Evolutionary conservation across 2,797 vertebrate species (phyloP), one percentile per base, ranked within the genome.

Genomic region (Trachurus trachurus): DNA sequence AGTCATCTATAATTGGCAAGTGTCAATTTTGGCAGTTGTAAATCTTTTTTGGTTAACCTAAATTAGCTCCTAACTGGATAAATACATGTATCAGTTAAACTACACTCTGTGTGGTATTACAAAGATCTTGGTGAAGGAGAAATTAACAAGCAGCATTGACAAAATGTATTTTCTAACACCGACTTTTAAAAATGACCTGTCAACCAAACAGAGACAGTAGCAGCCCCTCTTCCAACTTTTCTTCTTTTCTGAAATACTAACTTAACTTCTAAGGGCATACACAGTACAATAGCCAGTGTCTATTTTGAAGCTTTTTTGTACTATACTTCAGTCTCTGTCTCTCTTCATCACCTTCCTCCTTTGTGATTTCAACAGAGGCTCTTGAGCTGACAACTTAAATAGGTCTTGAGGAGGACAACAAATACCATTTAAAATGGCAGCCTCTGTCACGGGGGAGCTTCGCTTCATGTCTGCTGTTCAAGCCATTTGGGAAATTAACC

Each of bases 401-500:
- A 49, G 78, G 50, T 84, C 74, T 84, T 74, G 67, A 81, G 66
- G 59, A 81, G 63, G 74, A 89, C 80, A 89, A 84, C 85, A 86
- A 78, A 85, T 61, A 74, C 57, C 29, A 78, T 89, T 86, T 88
- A 80, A 71, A 87, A 76, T 52, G 76, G 82, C 67, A 81, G 85
- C 21, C 57, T 76, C 44, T 54, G 70, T 77, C 85, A 67, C 73
- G 3, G 16, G 71, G 74, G 82, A 84, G 68, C 29, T 78, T 65
- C 1, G 6, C 68, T 74, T 21, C 60, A 26, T 6, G 53, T 77
- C 71, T 84, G 54, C 65, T 71, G 78, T 77, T 76, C 61, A 77
- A 80, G 61, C 68, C 88, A 72, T 88, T 79, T 81, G 85, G 87
- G 81, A 87, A 93, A 90, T 91, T 76, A 87, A 82, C 54, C 80